Evolutionary conservation across 1,140 invertebrate species (phyloP), one percentile per base, ranked within the genome.

Genomic region (Drosophila neocordata): DNA sequence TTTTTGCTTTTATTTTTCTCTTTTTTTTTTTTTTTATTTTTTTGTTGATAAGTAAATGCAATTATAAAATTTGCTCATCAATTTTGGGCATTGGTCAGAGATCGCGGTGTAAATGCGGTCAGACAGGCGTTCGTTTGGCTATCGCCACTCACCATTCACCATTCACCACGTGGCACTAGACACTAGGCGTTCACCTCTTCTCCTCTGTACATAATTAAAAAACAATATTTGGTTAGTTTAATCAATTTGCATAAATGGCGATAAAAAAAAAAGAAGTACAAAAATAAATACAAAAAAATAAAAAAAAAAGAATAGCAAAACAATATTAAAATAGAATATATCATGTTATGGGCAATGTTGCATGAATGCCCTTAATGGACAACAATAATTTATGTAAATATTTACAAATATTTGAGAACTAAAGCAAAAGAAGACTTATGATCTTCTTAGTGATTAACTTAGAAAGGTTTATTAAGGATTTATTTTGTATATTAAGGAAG

Each of bases 171-270:
- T 31, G 13, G 13, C 13, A 41, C 8, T 44, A 13, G 41, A 7
- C 13, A 35, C 13, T 31, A 78, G 60, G 2, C 12, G 2, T 24
- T 15, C 5, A 6, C 1, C 12, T 13, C 60, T 74, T 55, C 57
- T 12, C 48, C 79, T 72, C 75, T 77, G 83, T 68, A 69, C 84
- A 88, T 88, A 87, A 87, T 88, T 87, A 88, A 87, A 87, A 87
- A 88, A 88, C 83, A 87, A 87, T 87, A 88, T 87, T 87, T 87
- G 83, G 79, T 87, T 88, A 87, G 79, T 83, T 87, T 88, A 87
- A 87, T 83, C 83, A 87, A 88, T 83, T 87, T 88, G 71, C 83
- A 87, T 82, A 81, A 75, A 75, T 72, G 75, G 62, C 72, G 74
- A 69, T 58, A 61, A 22, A 34, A 41, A 55, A 37, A 52, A 56